These are phyloP conservation scores for Cebuella pygmaea DNA, from an alignment of 2,797 vertebrate species.

Conservation along the genomic window DNA sequence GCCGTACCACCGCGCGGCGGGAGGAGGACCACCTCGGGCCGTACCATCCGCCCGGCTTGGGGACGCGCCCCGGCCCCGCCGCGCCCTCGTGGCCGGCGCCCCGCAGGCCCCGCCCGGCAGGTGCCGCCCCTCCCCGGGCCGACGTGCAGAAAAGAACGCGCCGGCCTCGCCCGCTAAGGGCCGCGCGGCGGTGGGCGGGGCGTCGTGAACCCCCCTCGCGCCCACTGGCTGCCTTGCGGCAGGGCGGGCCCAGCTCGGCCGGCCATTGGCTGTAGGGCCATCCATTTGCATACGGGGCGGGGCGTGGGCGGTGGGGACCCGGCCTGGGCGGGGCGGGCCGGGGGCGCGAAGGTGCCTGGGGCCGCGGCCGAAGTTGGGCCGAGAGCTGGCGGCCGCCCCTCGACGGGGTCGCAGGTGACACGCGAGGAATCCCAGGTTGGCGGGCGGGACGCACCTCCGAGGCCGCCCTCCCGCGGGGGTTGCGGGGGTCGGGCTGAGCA, in stretches of 20 bases:
- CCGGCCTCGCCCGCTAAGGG: slow-evolving; percentile 88
- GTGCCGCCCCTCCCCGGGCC: slow-evolving; percentile 92
- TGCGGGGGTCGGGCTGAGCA: not conserved
- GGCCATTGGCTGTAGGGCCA: slow-evolving; percentile 80
- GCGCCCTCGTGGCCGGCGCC: not conserved
- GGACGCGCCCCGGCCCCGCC: not conserved
- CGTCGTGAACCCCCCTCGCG: slow-evolving; percentile 65
- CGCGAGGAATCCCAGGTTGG: slow-evolving; percentile 80
- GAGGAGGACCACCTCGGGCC: not conserved
- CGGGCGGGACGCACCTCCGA: not conserved
- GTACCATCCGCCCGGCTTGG: not conserved
- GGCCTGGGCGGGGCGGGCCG: not conserved
- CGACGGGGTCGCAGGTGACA: slow-evolving; percentile 89
- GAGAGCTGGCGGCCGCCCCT: not conserved
- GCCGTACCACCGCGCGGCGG: not conserved
- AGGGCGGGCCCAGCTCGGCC: slow-evolving; percentile 58
- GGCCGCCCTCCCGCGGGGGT: not conserved
- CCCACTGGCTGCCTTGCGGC: slow-evolving; percentile 77
- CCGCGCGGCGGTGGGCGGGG: slow-evolving; percentile 68
- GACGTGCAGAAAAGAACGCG: slow-evolving; percentile 99
- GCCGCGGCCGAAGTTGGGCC: slow-evolving; percentile 60
- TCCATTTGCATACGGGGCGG: slow-evolving; percentile 85
- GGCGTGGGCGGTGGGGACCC: not conserved
- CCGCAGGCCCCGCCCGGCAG: slow-evolving; percentile 49
- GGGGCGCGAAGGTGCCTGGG: not conserved